Evolutionary conservation across 2,888 invertebrate species (phyloP).

Genomic region (Dorcus hopei): DNA sequence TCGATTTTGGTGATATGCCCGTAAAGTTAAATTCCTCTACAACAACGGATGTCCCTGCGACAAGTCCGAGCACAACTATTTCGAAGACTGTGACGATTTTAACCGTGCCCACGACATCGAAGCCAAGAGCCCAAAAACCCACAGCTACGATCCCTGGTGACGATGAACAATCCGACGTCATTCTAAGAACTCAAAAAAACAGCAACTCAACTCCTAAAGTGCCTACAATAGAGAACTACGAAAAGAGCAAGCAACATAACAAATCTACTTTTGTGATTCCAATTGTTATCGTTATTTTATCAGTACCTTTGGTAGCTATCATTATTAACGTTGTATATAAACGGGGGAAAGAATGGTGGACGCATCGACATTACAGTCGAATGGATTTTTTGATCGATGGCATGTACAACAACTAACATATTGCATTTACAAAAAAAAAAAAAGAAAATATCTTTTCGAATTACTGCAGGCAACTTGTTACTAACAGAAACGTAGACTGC

Average conservation of each 20-base stretch:
- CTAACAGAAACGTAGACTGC: background rate
- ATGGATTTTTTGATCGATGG: slow-evolving; percentile 89
- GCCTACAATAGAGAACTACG: slow-evolving; percentile 27
- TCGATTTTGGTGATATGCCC: slow-evolving; percentile 19
- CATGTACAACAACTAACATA: slow-evolving; percentile 74
- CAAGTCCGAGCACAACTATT: too few relatives aligned
- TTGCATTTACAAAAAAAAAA: too few relatives aligned
- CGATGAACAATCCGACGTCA: slow-evolving; percentile 32
- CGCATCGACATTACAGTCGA: slow-evolving; percentile 78
- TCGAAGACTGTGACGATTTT: background rate
- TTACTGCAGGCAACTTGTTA: background rate
- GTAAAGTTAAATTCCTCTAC: background rate
- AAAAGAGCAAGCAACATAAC: slow-evolving; percentile 24
- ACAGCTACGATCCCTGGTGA: slow-evolving; percentile 50
- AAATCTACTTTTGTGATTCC: slow-evolving; percentile 69
- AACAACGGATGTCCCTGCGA: background rate
- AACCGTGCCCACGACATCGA: slow-evolving; percentile 28
- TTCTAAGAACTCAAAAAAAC: slow-evolving; percentile 20
- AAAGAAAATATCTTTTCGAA: background rate
- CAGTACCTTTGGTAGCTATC: slow-evolving; percentile 70
- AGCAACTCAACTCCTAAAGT: slow-evolving; percentile 22
- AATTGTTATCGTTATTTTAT: slow-evolving; percentile 68
- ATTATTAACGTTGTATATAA: slow-evolving; percentile 65
- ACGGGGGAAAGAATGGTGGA: slow-evolving; percentile 79
- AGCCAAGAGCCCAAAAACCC: slow-evolving; percentile 53